These are phyloP conservation scores for Tachysurus fulvidraco DNA, from an alignment of 2,113 vertebrate genomes.

Conservation along the genomic window DNA sequence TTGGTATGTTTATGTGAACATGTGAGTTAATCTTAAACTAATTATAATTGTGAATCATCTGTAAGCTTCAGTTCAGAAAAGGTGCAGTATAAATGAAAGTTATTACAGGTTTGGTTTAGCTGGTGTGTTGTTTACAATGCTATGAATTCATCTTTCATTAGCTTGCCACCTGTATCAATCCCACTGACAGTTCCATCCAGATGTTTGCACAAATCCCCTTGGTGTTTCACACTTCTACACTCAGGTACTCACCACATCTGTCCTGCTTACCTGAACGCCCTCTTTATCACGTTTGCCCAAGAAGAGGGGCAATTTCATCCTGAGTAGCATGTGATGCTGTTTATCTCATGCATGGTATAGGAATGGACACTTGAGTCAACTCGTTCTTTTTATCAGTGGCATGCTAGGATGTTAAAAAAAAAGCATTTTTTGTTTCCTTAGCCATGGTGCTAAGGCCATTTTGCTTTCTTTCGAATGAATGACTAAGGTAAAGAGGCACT, in stretches of 20 bases:
- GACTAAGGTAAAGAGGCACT: constrained; percentile 73
- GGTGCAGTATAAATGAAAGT: neutral
- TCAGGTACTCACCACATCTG: constrained; percentile 71
- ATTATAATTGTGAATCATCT: neutral
- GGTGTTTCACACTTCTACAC: constrained; percentile 63
- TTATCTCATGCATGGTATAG: constrained; percentile 53
- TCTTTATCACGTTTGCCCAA: constrained; percentile 69
- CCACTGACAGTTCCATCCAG: constrained; percentile 72
- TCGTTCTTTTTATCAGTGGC: constrained; percentile 41
- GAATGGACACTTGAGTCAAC: constrained; percentile 32
- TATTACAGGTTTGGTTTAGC: neutral
- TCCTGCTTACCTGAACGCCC: constrained; percentile 65
- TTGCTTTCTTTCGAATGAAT: constrained; percentile 61
- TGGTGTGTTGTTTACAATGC: constrained; percentile 64
- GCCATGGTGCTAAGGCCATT: constrained; percentile 64
- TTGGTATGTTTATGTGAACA: neutral
- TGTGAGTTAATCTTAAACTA: neutral
- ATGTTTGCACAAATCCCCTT: constrained; percentile 69
- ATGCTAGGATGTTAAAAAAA: constrained; percentile 24
- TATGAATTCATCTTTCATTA: constrained; percentile 73
- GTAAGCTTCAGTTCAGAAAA: neutral
- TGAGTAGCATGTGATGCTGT: constrained; percentile 30
- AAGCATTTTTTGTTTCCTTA: constrained; percentile 51
- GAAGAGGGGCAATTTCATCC: constrained; percentile 61
- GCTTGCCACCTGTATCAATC: constrained; percentile 64